phyloP scores from a whole-genome alignment of 2,888 invertebrate species.

The Hofmannophila pseudospretella region DNA sequence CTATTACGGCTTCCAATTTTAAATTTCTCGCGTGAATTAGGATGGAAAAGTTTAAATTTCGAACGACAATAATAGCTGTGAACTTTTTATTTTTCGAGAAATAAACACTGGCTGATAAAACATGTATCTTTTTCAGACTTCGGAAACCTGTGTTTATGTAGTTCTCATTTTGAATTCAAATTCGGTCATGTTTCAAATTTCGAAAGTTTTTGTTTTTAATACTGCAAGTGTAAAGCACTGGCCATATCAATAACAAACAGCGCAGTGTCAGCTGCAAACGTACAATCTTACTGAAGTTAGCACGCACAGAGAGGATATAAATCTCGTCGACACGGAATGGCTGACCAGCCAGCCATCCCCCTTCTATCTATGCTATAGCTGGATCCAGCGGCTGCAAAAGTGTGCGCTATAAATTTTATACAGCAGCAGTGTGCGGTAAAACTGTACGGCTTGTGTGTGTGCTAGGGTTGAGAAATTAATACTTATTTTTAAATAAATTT shows the following conservation, averaged over 20 bases:
- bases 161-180: no score
- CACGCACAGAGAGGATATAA: slow-evolving; percentile 71
- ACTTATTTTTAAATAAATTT: no score
- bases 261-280: slow-evolving; percentile 47
- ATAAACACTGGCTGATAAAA: no score
- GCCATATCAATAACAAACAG: slow-evolving; percentile 15
- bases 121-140: no score
- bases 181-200: no score
- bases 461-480: slow-evolving; percentile 3
- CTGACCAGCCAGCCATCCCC: slow-evolving; percentile 59
- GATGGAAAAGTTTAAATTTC: background rate
- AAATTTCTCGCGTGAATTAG: slow-evolving; percentile 19
- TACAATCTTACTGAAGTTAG: slow-evolving; percentile 63
- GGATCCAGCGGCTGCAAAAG: slow-evolving; percentile 56
- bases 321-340: slow-evolving; percentile 75
- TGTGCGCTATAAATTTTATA: slow-evolving; percentile 77
- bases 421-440: slow-evolving; percentile 70
- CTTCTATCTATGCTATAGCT: slow-evolving; percentile 58
- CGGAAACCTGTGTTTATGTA: no score
- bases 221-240: no score
- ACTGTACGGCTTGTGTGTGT: slow-evolving; percentile 47
- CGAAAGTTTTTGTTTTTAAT: no score
- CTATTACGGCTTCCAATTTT: slow-evolving; percentile 39
- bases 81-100: no score
- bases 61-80: no score